Percentiles rank a stretch among this genome's conserved stretches.
phyloP scores from a whole-genome alignment of 2,113 vertebrate genomes.

The Choloepus hoffmanni region DNA sequence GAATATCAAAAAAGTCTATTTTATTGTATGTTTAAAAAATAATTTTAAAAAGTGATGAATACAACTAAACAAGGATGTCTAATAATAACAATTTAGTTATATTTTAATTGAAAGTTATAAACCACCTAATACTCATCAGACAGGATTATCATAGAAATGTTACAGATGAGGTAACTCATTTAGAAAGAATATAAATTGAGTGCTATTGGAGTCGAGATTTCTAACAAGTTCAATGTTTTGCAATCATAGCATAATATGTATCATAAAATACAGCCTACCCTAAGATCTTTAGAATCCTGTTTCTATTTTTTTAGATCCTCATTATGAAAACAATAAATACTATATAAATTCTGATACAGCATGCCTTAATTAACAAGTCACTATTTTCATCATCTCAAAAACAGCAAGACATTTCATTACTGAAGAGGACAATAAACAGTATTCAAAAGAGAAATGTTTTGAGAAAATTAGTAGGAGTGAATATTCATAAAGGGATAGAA shows the following conservation, averaged over 20 bases:
- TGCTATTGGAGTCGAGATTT: neutral
- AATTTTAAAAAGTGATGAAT: neutral
- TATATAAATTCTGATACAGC: constrained; percentile 11
- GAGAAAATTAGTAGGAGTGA: neutral
- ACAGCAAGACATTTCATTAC: neutral
- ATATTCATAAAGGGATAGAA: constrained; percentile 16
- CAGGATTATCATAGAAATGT: neutral
- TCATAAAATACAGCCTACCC: neutral
- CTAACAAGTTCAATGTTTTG: neutral
- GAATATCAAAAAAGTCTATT: neutral
- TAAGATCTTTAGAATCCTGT: neutral
- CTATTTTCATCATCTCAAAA: constrained; percentile 40
- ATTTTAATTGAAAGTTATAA: constrained; percentile 22
- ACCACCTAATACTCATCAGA: neutral
- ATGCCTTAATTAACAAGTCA: constrained; percentile 33
- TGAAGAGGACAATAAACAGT: neutral
- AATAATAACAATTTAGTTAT: constrained; percentile 33
- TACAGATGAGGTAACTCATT: neutral
- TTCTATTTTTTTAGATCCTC: neutral
- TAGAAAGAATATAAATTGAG: constrained; percentile 5
- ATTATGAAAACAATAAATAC: constrained; percentile 27
- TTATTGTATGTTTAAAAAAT: neutral
- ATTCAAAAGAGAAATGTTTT: constrained; percentile 31
- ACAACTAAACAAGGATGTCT: neutral
- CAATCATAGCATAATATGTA: neutral